Evolutionary conservation across 1,140 invertebrate genomes (phyloP).

Genomic region (Antheraea mylitta): DNA sequence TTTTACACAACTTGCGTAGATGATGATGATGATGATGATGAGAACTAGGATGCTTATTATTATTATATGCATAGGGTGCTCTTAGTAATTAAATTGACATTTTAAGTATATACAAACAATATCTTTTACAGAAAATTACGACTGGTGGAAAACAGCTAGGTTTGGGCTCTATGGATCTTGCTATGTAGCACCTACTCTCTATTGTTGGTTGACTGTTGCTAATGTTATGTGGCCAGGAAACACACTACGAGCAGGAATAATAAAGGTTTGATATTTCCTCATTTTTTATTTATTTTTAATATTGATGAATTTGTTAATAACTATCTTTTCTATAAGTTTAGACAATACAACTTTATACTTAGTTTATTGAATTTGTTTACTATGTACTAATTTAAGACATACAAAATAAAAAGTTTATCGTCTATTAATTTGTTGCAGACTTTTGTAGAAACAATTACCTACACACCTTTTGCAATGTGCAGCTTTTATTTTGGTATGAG

Average conservation of each 20-base stretch:
- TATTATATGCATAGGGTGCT: too few relatives aligned
- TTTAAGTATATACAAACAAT: neutral
- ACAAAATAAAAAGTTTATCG: neutral
- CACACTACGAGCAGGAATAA: conserved; percentile 51
- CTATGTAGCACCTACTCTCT: conserved; percentile 70
- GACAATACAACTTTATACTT: too few relatives aligned
- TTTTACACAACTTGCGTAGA: neutral
- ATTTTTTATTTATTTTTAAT: conserved; percentile 5
- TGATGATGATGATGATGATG: too few relatives aligned
- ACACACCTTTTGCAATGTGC: conserved; percentile 88
- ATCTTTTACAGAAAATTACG: conserved; percentile 51
- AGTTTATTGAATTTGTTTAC: neutral
- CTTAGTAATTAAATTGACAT: neutral
- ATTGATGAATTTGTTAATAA: neutral
- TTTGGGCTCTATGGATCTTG: conserved; percentile 70
- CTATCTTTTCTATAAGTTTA: too few relatives aligned
- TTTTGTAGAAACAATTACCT: conserved; percentile 89
- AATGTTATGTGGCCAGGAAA: conserved; percentile 66
- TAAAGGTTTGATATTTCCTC: conserved; percentile 43
- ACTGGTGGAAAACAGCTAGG: conserved; percentile 64
- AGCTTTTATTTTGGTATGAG: conserved; percentile 92
- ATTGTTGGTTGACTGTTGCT: conserved; percentile 65
- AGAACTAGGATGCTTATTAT: too few relatives aligned
- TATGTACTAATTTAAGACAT: too few relatives aligned
- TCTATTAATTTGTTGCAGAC: conserved; percentile 79